Conservation (phyloP, 2,888 invertebrate genomes). For the Tetropium fuscum region DNA sequence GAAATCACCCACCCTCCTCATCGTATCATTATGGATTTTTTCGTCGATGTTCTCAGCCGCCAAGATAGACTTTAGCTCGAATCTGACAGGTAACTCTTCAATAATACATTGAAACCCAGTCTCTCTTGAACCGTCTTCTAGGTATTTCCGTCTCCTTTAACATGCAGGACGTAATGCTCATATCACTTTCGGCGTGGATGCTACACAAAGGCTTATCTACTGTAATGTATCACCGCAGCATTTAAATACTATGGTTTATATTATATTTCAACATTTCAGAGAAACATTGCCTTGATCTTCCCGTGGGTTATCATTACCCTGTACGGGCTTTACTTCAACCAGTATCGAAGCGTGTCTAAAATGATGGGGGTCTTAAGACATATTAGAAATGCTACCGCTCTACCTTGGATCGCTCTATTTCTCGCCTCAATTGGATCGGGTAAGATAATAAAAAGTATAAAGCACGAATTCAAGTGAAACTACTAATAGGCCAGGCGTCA, state of each 20-base stretch:
- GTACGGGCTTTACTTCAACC: conserved; percentile 58
- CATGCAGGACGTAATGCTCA: conserved; percentile 54
- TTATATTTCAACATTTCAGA: conserved; percentile 37
- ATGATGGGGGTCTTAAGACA: conserved; percentile 51
- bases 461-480: no score
- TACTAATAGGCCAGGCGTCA: no score
- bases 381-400: conserved; percentile 43
- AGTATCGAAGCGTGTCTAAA: conserved; percentile 52
- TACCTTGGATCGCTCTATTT: conserved; percentile 54
- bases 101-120: neutral
- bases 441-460: no score
- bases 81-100: conserved; percentile 52
- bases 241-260: neutral
- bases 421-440: conserved; percentile 48
- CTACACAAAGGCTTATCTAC: conserved; percentile 53
- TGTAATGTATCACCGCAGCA: conserved; percentile 36
- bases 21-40: conserved; percentile 54
- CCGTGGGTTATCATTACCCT: conserved; percentile 57
- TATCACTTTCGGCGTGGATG: conserved; percentile 54
- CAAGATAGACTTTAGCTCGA: conserved; percentile 52
- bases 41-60: conserved; percentile 55
- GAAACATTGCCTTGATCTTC: conserved; percentile 50
- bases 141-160: conserved; percentile 55
- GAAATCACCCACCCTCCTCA: conserved; percentile 40
- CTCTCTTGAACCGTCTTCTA: conserved; percentile 42